Base-by-base conservation (phyloP, 2,888 invertebrate species). In the Mylabris sibirica region DNA sequence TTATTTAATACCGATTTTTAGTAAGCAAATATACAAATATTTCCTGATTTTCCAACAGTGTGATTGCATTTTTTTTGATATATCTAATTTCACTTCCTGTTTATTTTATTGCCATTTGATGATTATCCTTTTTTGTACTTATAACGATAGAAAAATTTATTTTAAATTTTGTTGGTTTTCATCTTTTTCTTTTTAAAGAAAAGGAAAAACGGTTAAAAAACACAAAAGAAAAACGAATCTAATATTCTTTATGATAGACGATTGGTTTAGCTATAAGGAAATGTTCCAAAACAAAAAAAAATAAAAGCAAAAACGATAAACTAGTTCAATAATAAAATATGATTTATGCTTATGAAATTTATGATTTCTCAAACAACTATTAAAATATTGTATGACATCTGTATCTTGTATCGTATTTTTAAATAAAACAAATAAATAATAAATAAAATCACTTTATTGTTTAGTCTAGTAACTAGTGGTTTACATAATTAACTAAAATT, bases 281-380 rank as follows among this genome's bases (percentile, higher is more conserved):
- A 24, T 5, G 24, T 57, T 57, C 14, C 14, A 49, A 8, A 9
- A 9, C 20, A 20, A 49, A 49, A 49, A 49, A 20, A 49, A 22
- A 8, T 30, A 30, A 4, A 17, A 5, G 6, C 17, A 9, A 24
- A 24, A 57, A 24, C 57, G 57, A 49, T 67, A 59, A 67, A 64
- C 63, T 60, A 24, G 44, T 67, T 24, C 63, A 49, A 67, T 59
- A 67, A 67, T 67, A 67, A 67, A 64, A 35, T 64, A 67, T 60
- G 67, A 67, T 49, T 63, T 63, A 53, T 44, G 34, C 35, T 60
- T 34, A 12, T 22, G 57, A 59, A 60, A 67, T 67, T 67, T 67
- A 64, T 53, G 60, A 64, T 63, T 64, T 60, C 11, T 24, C 22
- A 57, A 57, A 57, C 53, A 57, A 57, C 24, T 24, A 57, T 57